These are phyloP conservation scores for Carabus problematicus DNA, from an alignment of 2,888 invertebrate species.

Conservation along the genomic window DNA sequence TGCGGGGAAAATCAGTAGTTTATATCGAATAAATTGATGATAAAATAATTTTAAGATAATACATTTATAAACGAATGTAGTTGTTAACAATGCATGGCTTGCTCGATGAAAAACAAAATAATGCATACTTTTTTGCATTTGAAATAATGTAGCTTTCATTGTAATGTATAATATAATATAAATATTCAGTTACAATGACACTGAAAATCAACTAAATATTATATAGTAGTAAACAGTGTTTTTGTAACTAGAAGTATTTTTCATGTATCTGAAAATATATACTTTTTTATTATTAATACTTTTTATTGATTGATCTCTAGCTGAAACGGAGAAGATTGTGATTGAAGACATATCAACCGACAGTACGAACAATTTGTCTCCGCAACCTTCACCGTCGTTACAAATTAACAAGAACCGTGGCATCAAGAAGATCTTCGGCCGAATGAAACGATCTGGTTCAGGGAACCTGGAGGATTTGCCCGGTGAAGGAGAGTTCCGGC, in stretches of 20 bases:
- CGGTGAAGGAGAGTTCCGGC: conserved; percentile 68
- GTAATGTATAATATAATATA: conserved; percentile 10
- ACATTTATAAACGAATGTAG: neutral
- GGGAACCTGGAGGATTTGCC: conserved; percentile 72
- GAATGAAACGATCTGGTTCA: conserved; percentile 73
- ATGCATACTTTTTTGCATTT: conserved; percentile 1
- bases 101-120: neutral
- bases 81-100: conserved; percentile 22
- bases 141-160: conserved; percentile 26
- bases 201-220: neutral
- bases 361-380: conserved; percentile 54
- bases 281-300: conserved; percentile 6
- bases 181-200: neutral
- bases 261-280: neutral
- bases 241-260: conserved; percentile 3
- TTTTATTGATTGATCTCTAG: conserved; percentile 56
- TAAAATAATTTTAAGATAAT: too few species aligned
- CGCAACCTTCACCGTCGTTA: conserved; percentile 60
- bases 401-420: conserved; percentile 65
- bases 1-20: neutral
- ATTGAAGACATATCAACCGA: conserved; percentile 57
- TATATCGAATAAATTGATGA: too few species aligned
- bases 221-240: neutral
- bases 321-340: conserved; percentile 68
- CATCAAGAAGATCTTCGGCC: conserved; percentile 72